Base-by-base conservation (phyloP, 2,113 vertebrate species). In the Trogon surrucura region DNA sequence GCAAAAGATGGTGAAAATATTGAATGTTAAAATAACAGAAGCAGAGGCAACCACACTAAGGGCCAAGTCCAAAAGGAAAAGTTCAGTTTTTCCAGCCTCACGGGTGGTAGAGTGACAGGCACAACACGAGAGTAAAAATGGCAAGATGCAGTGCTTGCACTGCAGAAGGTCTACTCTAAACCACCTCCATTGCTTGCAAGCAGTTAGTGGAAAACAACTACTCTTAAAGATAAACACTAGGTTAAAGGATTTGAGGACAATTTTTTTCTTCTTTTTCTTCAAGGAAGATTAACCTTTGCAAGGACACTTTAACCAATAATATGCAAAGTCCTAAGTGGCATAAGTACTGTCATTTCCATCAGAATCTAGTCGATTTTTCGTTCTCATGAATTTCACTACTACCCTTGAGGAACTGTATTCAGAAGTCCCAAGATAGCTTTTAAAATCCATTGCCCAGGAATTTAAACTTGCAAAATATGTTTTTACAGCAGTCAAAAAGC, bases 281-380 rank as follows among this genome's bases (percentile, higher is more conserved):
- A 0, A 67, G 45, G 38, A 70, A 91, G 44, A 91, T 73, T 80
- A 85, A 78, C 79, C 51, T 90, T 83, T 70, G 21, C 60, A 77
- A 90, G 34, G 47, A 62, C 79, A 74, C 38, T 89, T 92, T 77
- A 89, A 74, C 57, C 61, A 94, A 89, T 27, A 73, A 73, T 94
- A 91, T 77, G 78, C 50, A 65, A 85, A 80, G 41, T 73, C 17
- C 54, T 89, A 57, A 61, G 38, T 0, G 0, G 36, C 64, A 89
- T 73, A 78, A 80, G n/a, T 21, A 29, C 11, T 64, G 51, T 44
- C 29, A 77, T 94, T 96, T 90, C 79, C 89, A 85, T 57, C 71
- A 95, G 54, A 93, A 80, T 85, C 27, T 16, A 83, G 56, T 74
- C 67, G 90, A 72, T 83, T 89, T 91, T 96, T 96, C 64, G n/a